Evolutionary conservation across 2,888 invertebrate species (phyloP).

Genomic region (Lottia gigantea): DNA sequence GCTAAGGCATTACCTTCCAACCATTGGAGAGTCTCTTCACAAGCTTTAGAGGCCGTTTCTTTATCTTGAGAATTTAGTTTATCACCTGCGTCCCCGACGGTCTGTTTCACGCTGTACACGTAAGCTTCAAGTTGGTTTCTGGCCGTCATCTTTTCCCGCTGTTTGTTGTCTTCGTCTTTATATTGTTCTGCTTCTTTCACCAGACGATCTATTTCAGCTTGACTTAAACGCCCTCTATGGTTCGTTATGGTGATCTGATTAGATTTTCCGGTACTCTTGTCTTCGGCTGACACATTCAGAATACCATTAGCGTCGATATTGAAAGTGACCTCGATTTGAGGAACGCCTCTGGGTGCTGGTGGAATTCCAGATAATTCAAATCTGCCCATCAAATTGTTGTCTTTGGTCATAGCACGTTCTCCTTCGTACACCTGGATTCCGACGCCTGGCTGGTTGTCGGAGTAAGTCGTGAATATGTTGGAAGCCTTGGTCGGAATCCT

Average conservation of each 20-base stretch:
- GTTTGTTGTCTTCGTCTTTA: conserved; percentile 58
- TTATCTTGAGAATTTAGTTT: conserved; percentile 77
- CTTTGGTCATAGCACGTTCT: conserved; percentile 94
- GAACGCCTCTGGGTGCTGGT: conserved; percentile 60
- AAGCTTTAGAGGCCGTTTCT: conserved; percentile 71
- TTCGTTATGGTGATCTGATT: conserved; percentile 88
- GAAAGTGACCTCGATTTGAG: conserved; percentile 76
- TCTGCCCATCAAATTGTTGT: conserved; percentile 77
- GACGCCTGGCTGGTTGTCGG: conserved; percentile 80
- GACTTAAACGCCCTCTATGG: conserved; percentile 84
- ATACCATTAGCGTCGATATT: conserved; percentile 92
- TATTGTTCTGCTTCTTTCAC: conserved; percentile 58
- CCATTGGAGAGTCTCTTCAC: conserved; percentile 79
- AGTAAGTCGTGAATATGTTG: conserved; percentile 82
- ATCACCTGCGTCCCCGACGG: conserved; percentile 71
- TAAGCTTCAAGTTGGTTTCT: conserved; percentile 53
- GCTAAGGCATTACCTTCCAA: conserved; percentile 83
- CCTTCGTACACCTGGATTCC: conserved; percentile 81
- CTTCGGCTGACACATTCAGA: conserved; percentile 70
- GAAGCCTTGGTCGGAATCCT: conserved; percentile 62
- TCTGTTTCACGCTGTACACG: conserved; percentile 68
- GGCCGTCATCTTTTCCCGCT: conserved; percentile 51
- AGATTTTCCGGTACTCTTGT: conserved; percentile 82
- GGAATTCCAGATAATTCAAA: conserved; percentile 62
- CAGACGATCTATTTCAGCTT: conserved; percentile 86